These are phyloP conservation scores for Lysiphlebus fabarum DNA, from an alignment of 1,140 invertebrate species.

Conservation along the genomic window DNA sequence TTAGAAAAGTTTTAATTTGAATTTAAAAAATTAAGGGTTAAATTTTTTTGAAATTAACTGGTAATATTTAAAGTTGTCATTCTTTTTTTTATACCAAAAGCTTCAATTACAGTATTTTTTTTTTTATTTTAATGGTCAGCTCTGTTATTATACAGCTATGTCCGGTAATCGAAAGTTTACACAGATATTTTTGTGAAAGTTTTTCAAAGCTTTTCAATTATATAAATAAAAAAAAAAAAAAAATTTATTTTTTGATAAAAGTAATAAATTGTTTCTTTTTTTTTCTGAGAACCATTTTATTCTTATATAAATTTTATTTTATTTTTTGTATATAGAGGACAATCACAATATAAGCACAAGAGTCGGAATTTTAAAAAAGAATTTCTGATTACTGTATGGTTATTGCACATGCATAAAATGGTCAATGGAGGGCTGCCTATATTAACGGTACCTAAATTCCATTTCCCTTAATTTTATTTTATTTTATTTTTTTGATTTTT, in stretches of 20 bases:
- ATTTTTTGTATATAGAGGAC: too few relatives aligned
- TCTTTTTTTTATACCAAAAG: too few relatives aligned
- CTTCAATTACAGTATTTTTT: slow-evolving; percentile 28
- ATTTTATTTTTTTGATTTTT: too few relatives aligned
- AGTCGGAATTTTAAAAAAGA: neutral
- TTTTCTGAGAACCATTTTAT: too few relatives aligned
- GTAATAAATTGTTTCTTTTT: too few relatives aligned
- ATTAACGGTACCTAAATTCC: slow-evolving; percentile 33
- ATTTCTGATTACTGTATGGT: slow-evolving; percentile 9
- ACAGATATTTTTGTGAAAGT: slow-evolving; percentile 16
- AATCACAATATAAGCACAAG: neutral
- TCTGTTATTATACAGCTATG: slow-evolving; percentile 10
- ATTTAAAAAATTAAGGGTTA: too few relatives aligned
- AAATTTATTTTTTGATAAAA: too few relatives aligned
- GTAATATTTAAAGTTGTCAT: too few relatives aligned
- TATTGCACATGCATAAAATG: slow-evolving; percentile 12
- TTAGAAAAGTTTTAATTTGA: too few relatives aligned
- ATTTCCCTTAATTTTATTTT: slow-evolving; percentile 16
- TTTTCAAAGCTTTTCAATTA: neutral
- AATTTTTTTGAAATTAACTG: too few relatives aligned
- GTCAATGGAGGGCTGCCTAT: slow-evolving; percentile 17
- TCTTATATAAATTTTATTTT: too few relatives aligned
- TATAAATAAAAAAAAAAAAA: neutral
- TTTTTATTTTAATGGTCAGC: too few relatives aligned
- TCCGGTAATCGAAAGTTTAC: neutral